These are phyloP conservation scores for Tiliacea aurago DNA, from an alignment of 2,888 invertebrate genomes.

Conservation along the genomic window DNA sequence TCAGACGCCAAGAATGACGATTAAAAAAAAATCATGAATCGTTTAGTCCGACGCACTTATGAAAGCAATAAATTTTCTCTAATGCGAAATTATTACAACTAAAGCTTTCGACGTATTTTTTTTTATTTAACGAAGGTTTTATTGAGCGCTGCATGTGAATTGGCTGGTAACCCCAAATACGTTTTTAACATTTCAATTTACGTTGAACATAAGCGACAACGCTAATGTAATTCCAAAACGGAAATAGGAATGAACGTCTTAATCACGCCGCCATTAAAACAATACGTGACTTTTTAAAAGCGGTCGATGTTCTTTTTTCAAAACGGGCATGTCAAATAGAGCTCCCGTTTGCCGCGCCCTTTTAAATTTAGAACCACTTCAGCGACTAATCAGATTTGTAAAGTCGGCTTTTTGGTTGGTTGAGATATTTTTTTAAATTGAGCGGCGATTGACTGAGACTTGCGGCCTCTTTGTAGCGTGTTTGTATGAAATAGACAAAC, in stretches of 20 bases:
- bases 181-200: constrained; percentile 50
- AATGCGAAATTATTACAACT: constrained; percentile 70
- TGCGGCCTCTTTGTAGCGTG: constrained; percentile 83
- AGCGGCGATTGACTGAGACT: constrained; percentile 74
- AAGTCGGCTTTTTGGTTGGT: constrained; percentile 82
- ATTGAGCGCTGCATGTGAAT: constrained; percentile 47
- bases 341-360: constrained; percentile 77
- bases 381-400: constrained; percentile 88
- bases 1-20: constrained; percentile 76
- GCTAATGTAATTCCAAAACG: constrained; percentile 60
- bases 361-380: constrained; percentile 90
- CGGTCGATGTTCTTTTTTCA: constrained; percentile 76
- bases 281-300: constrained; percentile 83
- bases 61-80: constrained; percentile 82
- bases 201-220: constrained; percentile 45
- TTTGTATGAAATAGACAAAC: constrained; percentile 78
- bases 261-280: constrained; percentile 82
- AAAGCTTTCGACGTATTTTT: constrained; percentile 64
- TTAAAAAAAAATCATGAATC: constrained; percentile 74
- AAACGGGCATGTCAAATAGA: constrained; percentile 84
- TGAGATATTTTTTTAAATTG: constrained; percentile 72
- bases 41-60: constrained; percentile 72
- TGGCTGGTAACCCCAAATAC: constrained; percentile 44
- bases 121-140: constrained; percentile 37
- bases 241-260: constrained; percentile 77